Evolutionary conservation across 2,113 vertebrate genomes (phyloP).

Genomic region (Dicentrarchus labrax): DNA sequence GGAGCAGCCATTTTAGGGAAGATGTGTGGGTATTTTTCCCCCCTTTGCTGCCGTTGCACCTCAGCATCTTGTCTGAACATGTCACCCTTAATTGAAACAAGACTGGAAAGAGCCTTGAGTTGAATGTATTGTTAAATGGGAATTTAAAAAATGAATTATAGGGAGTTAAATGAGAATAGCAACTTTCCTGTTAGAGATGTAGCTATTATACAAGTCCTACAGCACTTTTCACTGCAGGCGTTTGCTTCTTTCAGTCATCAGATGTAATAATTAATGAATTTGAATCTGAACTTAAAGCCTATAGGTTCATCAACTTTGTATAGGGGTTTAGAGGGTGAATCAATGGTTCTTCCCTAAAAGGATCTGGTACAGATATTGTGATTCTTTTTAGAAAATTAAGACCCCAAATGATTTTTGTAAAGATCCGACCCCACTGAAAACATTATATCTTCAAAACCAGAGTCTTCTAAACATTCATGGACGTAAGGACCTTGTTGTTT

Average conservation of each 20-base stretch:
- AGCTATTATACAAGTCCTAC: constrained; percentile 13
- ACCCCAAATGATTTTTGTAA: neutral
- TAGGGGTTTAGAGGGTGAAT: neutral
- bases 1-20: constrained; percentile 34
- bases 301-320: neutral
- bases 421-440: neutral
- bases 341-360: neutral
- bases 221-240: neutral
- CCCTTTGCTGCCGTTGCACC: constrained; percentile 14
- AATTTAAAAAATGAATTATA: constrained; percentile 18
- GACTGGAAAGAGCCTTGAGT: constrained; percentile 48
- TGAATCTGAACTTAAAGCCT: neutral
- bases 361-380: neutral
- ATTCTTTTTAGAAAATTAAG: neutral
- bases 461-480: neutral
- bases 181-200: constrained; percentile 21
- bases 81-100: constrained; percentile 76
- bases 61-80: constrained; percentile 42
- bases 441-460: neutral
- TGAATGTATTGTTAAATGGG: constrained; percentile 41
- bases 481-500: no score
- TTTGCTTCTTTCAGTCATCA: neutral
- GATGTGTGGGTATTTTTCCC: neutral
- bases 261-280: neutral
- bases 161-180: neutral